Percentiles rank a stretch among this genome's conserved stretches.
Evolutionary conservation across 2,113 vertebrate species (phyloP).

Genomic region (Illadopsis cleaveri): DNA sequence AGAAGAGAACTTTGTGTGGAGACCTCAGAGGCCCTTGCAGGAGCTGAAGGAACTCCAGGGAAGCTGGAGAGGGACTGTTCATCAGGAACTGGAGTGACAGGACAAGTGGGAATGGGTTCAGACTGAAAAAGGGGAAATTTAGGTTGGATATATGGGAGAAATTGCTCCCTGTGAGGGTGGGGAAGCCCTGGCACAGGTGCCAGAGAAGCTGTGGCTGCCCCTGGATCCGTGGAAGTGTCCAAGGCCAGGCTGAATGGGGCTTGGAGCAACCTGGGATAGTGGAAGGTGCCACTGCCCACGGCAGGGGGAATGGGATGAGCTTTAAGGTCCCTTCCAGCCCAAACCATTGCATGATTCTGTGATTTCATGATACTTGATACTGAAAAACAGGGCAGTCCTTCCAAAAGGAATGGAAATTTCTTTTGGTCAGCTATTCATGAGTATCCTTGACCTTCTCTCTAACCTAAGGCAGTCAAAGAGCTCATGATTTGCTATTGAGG

Average conservation of each 20-base stretch:
- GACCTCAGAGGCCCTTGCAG: neutral
- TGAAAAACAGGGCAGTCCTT: neutral
- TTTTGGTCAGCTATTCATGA: neutral
- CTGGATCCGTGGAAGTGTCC: no score
- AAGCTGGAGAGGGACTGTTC: neutral
- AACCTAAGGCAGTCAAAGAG: neutral
- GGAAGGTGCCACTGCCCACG: neutral
- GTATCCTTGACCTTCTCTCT: neutral
- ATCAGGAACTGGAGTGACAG: neutral
- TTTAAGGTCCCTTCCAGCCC: neutral
- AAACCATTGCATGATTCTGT: neutral
- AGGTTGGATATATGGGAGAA: neutral
- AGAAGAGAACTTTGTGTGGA: neutral
- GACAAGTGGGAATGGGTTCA: neutral
- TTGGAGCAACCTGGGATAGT: rapidly evolving
- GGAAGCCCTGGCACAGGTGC: no score
- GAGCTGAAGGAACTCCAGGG: neutral
- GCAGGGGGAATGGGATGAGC: neutral
- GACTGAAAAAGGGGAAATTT: neutral
- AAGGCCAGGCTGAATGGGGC: rapidly evolving
- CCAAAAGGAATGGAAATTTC: neutral
- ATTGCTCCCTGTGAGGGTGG: neutral
- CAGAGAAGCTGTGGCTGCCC: no score
- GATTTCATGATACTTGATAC: neutral
- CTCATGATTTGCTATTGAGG: neutral